Conservation (phyloP, 2,888 invertebrate species). For the Flabesymbios commensalis region DNA sequence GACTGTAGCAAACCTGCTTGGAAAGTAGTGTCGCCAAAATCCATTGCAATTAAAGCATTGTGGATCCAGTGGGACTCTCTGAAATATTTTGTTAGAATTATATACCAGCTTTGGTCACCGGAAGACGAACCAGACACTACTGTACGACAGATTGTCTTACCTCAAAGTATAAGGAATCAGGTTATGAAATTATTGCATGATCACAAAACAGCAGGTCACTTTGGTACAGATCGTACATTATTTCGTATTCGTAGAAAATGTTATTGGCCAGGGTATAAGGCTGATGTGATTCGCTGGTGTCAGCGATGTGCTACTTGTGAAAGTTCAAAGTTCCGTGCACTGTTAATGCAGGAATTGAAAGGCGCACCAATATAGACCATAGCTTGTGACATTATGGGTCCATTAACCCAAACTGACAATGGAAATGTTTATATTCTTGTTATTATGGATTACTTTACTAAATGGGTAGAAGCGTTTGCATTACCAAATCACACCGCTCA, state of each 20-base stretch:
- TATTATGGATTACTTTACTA: constrained; percentile 33
- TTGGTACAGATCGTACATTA: constrained; percentile 3
- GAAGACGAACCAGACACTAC: not conserved
- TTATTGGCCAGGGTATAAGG: constrained; percentile 1
- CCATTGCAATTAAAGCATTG: not conserved
- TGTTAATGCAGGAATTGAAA: not conserved
- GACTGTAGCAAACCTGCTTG: not conserved
- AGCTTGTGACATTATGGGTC: constrained; percentile 35
- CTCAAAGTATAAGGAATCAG: not conserved
- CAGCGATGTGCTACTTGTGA: not conserved
- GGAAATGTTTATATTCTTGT: constrained; percentile 36
- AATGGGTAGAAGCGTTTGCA: constrained; percentile 23
- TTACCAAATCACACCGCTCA: constrained; percentile 23
- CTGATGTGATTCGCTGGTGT: not conserved
- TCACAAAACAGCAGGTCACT: not conserved
- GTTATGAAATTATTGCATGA: not conserved
- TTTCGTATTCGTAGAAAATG: not conserved
- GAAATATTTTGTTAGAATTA: not conserved
- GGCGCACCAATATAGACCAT: too few species aligned
- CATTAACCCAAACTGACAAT: constrained; percentile 25
- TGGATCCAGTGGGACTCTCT: not conserved
- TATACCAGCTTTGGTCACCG: constrained; percentile 1
- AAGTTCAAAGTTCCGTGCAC: not conserved
- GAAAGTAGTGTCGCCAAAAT: not conserved
- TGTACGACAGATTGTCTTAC: not conserved